A percentile compares a stretch with the other conserved stretches of the same genome.
These are phyloP conservation scores for Pegoplata infirma DNA, from an alignment of 2,888 invertebrate genomes.

Conservation along the genomic window DNA sequence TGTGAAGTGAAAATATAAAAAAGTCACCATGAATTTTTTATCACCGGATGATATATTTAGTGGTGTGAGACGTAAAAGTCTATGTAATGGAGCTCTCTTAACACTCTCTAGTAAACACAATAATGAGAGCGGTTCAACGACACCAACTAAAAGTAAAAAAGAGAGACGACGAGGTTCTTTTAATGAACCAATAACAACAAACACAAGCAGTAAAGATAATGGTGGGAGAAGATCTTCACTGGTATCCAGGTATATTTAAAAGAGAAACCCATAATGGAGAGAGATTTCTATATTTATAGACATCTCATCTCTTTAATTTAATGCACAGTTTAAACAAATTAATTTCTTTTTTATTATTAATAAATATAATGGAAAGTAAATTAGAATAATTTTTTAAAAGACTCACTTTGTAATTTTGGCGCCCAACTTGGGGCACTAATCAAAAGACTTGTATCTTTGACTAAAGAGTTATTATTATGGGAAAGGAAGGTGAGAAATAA, in stretches of 20 bases:
- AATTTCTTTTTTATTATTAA: too few species aligned
- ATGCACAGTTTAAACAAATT: too few species aligned
- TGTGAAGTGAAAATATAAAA: background rate
- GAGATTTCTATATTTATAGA: too few species aligned
- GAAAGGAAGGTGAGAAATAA: too few species aligned
- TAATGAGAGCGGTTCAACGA: slow-evolving; percentile 62
- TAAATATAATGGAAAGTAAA: too few species aligned
- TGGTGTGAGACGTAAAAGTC: slow-evolving; percentile 74
- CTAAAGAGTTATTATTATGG: too few species aligned
- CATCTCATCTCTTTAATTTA: too few species aligned
- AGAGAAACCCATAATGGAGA: too few species aligned
- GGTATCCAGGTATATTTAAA: slow-evolving; percentile 78
- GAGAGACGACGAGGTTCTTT: slow-evolving; percentile 75
- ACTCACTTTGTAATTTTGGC: too few species aligned
- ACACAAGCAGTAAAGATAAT: slow-evolving; percentile 51
- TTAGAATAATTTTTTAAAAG: too few species aligned
- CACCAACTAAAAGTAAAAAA: slow-evolving; percentile 71
- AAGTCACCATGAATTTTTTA: slow-evolving; percentile 72
- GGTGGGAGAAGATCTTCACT: slow-evolving; percentile 77
- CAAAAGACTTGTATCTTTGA: too few species aligned
- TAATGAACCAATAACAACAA: slow-evolving; percentile 69
- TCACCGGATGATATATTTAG: slow-evolving; percentile 74
- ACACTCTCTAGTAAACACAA: slow-evolving; percentile 65
- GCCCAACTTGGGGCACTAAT: background rate
- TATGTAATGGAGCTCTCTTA: slow-evolving; percentile 73